Conservation (phyloP, 2,888 invertebrate genomes). For the Mamestra brassicae region DNA sequence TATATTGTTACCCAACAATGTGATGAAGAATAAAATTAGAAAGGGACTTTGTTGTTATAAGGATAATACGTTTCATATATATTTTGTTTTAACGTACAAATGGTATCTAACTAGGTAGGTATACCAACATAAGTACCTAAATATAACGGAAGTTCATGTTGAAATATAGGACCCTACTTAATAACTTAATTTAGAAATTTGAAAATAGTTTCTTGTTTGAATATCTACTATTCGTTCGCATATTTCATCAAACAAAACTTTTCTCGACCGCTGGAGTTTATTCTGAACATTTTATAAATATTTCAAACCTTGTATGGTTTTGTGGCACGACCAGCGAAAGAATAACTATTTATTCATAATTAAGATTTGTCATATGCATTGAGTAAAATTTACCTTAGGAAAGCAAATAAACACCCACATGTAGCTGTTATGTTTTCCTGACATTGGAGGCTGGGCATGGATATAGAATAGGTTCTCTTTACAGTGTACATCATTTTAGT, state of each 20-base stretch:
- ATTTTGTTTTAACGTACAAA: conserved; percentile 2
- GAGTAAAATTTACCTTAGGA: too few relatives aligned
- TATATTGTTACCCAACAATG: conserved; percentile 47
- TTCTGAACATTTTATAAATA: neutral
- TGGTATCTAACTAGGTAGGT: neutral
- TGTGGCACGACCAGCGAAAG: neutral
- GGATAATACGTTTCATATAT: conserved; percentile 12
- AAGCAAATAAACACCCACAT: too few relatives aligned
- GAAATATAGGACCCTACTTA: neutral
- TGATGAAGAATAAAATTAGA: conserved; percentile 45
- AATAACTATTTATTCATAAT: too few relatives aligned
- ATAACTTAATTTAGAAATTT: neutral
- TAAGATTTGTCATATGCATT: too few relatives aligned
- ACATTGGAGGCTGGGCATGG: neutral
- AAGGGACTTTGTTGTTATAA: conserved; percentile 25
- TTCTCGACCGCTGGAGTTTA: neutral
- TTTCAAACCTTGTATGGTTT: neutral
- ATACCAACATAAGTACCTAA: neutral
- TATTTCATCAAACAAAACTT: neutral
- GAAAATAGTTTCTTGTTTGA: neutral
- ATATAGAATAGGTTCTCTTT: too few relatives aligned
- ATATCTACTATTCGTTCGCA: neutral
- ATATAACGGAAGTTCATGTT: too few relatives aligned
- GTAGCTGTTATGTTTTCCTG: too few relatives aligned
- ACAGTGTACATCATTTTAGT: too few relatives aligned